Base-by-base conservation (phyloP, 2,113 vertebrate genomes). In the Dasypus novemcinctus region DNA sequence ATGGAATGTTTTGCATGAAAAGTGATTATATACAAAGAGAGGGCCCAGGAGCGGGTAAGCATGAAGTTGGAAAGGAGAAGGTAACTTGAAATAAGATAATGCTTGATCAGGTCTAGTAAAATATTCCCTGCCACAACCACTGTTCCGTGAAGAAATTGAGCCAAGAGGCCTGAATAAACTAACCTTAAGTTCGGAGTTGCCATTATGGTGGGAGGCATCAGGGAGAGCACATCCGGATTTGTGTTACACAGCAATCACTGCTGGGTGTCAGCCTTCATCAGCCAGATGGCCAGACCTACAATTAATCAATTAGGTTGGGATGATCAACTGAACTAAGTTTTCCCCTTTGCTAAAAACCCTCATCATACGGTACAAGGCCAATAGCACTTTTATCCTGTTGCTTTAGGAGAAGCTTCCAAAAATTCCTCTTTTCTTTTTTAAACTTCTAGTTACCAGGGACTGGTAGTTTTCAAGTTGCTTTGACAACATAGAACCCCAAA, bases 81-180 rank as follows among this genome's bases (percentile, higher is more conserved):
- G 52, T 85, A 96, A 89, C 86, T 95, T 95, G 97, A 97, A 97
- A 97, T 96, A 69, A 91, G 88, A 96, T 97, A 93, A 96, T 97
- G 94, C 95, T 96, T 96, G 97, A 97, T 95, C 94, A 95, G 91
- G 36, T 94, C 95, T 97, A 95, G 88, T 97, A 97, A 97, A 97
- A 96, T 90, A 96, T 96, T 97, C 96, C 95, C 92, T 95, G 91
- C 96, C 93, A 91, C 95, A 96, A 84, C 94, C 93, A 68, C 97
- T 97, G 88, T 97, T 90, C 75, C 94, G 96, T 94, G 95, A 93
- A 95, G 38, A 87, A 52, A 90, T 4, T 95, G 91, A 97, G 97
- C 92, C 86, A 97, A 95, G 94, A 93, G 81, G 83, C 91, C 92
- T 95, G 97, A 97, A 95, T 97, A 96, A 97, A 96, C 96, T 96